phyloP scores from a whole-genome alignment of 2,113 vertebrate species.

The Riparia riparia region DNA sequence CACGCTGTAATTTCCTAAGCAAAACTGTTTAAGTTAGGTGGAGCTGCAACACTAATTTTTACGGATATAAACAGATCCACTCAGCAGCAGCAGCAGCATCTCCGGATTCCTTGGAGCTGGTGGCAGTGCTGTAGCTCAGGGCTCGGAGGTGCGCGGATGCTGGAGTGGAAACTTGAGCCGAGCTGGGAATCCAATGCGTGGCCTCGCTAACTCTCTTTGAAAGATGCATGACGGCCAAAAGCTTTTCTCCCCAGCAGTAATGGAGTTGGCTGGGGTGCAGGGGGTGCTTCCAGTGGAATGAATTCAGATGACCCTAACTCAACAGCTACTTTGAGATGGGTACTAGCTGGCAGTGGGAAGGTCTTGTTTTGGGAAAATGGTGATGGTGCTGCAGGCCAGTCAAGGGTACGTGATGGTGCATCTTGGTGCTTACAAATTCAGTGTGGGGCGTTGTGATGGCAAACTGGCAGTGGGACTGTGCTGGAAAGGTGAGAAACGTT shows the following conservation, averaged over 20 bases:
- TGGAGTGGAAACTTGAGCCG: background rate
- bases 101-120: background rate
- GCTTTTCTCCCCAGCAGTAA: background rate
- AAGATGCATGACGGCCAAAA: conserved; percentile 41
- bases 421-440: background rate
- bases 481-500: background rate
- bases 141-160: background rate
- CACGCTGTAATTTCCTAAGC: conserved; percentile 59
- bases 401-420: background rate
- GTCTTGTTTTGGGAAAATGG: background rate
- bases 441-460: accelerated
- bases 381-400: background rate
- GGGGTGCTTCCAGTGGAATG: background rate
- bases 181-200: background rate
- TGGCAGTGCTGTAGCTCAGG: background rate
- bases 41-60: conserved; percentile 74
- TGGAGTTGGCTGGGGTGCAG: background rate
- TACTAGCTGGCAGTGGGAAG: background rate
- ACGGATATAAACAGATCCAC: conserved; percentile 25
- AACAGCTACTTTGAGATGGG: background rate
- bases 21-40: conserved; percentile 70
- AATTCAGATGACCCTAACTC: background rate
- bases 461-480: background rate
- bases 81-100: background rate
- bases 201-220: conserved; percentile 17